A percentile compares a stretch with the other conserved stretches of the same genome.
These are phyloP conservation scores for Syrmaticus mikado DNA, from an alignment of 2,113 vertebrate species.

Conservation along the genomic window DNA sequence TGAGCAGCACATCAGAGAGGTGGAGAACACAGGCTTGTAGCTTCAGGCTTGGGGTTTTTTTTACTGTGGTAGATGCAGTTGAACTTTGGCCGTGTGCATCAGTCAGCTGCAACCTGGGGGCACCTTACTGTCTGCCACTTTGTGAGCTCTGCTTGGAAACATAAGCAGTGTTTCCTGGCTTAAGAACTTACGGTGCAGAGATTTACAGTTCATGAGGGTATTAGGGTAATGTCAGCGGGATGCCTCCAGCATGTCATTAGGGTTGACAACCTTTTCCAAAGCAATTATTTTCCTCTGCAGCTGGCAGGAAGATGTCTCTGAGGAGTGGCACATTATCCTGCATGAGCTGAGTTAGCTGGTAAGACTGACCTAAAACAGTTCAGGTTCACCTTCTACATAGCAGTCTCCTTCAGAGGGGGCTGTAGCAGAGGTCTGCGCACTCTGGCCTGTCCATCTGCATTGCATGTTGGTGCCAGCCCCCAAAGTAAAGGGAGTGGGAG, in stretches of 20 bases:
- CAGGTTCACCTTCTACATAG: background rate
- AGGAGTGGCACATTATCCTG: background rate
- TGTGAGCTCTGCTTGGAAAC: background rate
- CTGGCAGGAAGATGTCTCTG: background rate
- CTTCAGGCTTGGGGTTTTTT: background rate
- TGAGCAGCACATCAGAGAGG: background rate
- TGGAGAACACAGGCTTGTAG: background rate
- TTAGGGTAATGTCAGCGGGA: background rate
- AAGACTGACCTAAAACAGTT: background rate
- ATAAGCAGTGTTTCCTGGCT: background rate
- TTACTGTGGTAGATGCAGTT: rapidly evolving
- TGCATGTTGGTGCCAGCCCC: background rate
- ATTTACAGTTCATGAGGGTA: rapidly evolving
- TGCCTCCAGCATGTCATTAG: rapidly evolving
- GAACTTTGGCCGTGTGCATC: rapidly evolving
- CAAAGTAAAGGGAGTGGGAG: background rate
- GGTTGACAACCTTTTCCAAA: background rate
- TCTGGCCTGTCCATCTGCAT: background rate
- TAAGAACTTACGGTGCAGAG: background rate
- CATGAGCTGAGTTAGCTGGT: background rate
- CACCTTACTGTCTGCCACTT: rapidly evolving
- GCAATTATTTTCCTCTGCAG: background rate
- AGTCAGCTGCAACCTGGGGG: rapidly evolving
- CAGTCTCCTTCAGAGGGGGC: background rate
- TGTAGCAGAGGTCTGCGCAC: background rate